Evolutionary conservation across 2,113 vertebrate species (phyloP), one percentile per base, ranked within the genome.

Genomic region (Lepisosteus osseus): DNA sequence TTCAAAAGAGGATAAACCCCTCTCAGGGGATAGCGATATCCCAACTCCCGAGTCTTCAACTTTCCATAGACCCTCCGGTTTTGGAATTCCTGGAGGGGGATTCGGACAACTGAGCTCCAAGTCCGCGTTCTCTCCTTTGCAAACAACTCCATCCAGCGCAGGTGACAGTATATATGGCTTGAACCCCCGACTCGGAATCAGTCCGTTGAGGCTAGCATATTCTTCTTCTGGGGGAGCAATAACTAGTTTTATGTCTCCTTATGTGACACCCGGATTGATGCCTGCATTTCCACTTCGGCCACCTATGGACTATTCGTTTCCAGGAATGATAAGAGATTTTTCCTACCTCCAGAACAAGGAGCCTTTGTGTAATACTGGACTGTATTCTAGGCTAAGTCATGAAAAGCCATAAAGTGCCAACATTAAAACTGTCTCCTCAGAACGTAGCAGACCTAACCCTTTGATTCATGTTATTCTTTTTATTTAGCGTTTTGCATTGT

Each of bases 71-170:
- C 71, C 87, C 40, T 79, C 83, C 2, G 73, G 78, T 54, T 86
- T 84, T 47, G 89, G 74, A 54, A 45, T 91, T 29, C 62, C 88
- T 29, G 83, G 82, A 14, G 75, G 86, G 44, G 81, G 86, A 40
- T 75, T 91, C 29, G 70, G 90, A 61, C 75, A 71, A 41, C 73
- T 84, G 55, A 86, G 89, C 63, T 86, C 45, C 76, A 94, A 92
- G 78, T 95, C 93, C 2, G 94, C 93, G 1, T 94, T 95, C 82
- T 94, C 93, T 67, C 91, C 94, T 15, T 86, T 95, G 70, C 89
- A 92, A 1, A 79, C 87, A 0, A 78, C 84, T 1, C 74, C 86
- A 4, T 44, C 81, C 17, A 64, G 78, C 59, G 71, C 83, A 42
- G 75, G 83, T 0, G 86, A 92, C 64, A 62, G 72, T 54, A 45